These are phyloP conservation scores for Gracilinanus agilis DNA, from an alignment of 2,113 vertebrate species.

Conservation along the genomic window DNA sequence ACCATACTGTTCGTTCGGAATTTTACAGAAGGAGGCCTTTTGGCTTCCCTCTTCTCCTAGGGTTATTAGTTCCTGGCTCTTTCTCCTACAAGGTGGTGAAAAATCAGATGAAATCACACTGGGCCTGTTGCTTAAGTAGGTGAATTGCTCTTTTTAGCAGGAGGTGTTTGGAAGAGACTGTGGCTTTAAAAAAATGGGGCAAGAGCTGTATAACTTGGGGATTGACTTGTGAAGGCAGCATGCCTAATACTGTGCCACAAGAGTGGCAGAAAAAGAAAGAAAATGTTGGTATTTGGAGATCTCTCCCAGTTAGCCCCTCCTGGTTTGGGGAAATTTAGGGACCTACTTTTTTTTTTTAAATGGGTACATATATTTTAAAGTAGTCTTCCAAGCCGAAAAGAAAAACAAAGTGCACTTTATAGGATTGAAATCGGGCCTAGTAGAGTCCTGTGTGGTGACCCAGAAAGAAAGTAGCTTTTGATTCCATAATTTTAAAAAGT, in stretches of 20 bases:
- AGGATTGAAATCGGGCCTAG: constrained; percentile 37
- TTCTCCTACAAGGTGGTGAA: not conserved
- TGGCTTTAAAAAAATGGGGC: not conserved
- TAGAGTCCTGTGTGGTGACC: not conserved
- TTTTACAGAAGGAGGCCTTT: constrained; percentile 10
- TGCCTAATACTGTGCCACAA: constrained; percentile 44
- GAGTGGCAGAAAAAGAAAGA: constrained; percentile 53
- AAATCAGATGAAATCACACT: not conserved
- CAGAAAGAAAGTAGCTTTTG: not conserved
- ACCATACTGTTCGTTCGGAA: not conserved
- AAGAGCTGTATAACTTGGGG: constrained; percentile 39
- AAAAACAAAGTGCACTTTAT: not conserved
- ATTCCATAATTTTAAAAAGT: not conserved
- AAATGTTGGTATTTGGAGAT: constrained; percentile 52
- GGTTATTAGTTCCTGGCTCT: not conserved
- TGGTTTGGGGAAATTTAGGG: constrained; percentile 34
- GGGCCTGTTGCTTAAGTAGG: not conserved
- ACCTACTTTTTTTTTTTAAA: not conserved
- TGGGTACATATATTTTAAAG: not conserved
- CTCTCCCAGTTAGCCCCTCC: not conserved
- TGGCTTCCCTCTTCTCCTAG: not conserved
- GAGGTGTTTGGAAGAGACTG: not conserved
- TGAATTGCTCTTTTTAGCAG: not conserved
- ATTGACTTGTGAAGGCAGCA: constrained; percentile 41
- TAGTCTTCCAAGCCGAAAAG: not conserved